Evolutionary conservation across 2,797 vertebrate genomes (phyloP).

Genomic region (Capromys pilorides): DNA sequence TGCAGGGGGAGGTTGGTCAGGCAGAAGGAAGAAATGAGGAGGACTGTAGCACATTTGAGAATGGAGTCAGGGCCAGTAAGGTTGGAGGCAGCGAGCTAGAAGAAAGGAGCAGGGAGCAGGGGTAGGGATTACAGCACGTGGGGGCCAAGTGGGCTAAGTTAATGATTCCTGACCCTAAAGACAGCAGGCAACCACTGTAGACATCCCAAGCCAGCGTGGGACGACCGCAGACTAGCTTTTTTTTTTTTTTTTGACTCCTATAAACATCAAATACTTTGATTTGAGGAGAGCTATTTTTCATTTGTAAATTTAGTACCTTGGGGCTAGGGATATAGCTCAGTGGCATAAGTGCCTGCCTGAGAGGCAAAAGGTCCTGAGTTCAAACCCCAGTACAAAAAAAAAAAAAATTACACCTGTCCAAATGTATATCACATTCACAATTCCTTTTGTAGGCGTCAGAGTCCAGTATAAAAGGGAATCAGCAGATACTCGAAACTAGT

Average conservation of each 20-base stretch:
- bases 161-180: neutral
- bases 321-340: no score
- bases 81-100: neutral
- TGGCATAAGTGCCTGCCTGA: no score
- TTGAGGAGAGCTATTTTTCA: neutral
- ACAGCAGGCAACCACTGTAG: neutral
- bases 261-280: neutral
- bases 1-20: neutral
- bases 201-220: neutral
- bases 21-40: neutral
- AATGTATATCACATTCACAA: neutral
- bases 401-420: neutral
- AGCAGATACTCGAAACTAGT: neutral
- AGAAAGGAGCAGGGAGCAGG: neutral
- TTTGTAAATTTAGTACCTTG: neutral
- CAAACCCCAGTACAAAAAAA: no score
- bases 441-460: neutral
- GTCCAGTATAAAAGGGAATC: slow-evolving; percentile 37
- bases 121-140: neutral
- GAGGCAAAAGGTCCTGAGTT: no score
- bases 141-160: neutral
- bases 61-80: neutral
- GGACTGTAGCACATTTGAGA: neutral
- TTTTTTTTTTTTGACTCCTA: neutral
- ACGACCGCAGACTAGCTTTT: neutral